Base-by-base conservation (phyloP, 2,797 vertebrate species). In the Peromyscus aztecus region DNA sequence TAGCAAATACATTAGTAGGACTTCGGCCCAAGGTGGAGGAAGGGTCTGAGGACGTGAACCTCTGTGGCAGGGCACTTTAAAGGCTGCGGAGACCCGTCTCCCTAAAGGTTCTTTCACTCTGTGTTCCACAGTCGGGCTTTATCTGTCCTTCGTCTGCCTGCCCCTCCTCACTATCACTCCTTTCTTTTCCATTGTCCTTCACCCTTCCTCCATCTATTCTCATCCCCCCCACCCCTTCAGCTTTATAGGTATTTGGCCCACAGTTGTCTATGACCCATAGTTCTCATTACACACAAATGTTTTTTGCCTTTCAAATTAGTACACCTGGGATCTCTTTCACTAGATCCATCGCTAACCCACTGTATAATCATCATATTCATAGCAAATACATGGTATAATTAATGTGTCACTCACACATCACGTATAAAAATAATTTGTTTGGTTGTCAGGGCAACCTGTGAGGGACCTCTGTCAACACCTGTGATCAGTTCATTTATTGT, bases 261-360 rank as follows among this genome's bases (percentile, higher is more conserved):
- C 67, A 43, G 52, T n/a, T 63, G 17, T 91, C 90, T 57, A 10
- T 57, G n/a, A n/a, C 87, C 63, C 46, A 27, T 4, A 71, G 24
- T 63, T 87, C 55, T 94, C 78, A 52, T 65, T 12, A 87, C 12
- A 63, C 34, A 17, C 65, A 71, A 21, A 75, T 29, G 8, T 67
- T 82, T 85, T 87, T 92, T 52, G 55, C 78, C 83, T 89, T 93
- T 95, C 46, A 55, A 0, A 0, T 94, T 14, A 82, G 10, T 27
- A 87, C 23, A 61, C 34, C 34, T 63, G 34, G 69, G 57, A 61
- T 96, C 87, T 86, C 46, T 73, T 89, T 95, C 90, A 55, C 86
- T 59, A 71, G 43, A 40, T 43, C 52, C 59, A 55, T 93, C 77
- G 37, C 55, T 86, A 73, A n/a, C n/a, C 16, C 69, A 52, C 37